phyloP scores from a whole-genome alignment of 2,797 vertebrate species.

The Sebastes nivosus region DNA sequence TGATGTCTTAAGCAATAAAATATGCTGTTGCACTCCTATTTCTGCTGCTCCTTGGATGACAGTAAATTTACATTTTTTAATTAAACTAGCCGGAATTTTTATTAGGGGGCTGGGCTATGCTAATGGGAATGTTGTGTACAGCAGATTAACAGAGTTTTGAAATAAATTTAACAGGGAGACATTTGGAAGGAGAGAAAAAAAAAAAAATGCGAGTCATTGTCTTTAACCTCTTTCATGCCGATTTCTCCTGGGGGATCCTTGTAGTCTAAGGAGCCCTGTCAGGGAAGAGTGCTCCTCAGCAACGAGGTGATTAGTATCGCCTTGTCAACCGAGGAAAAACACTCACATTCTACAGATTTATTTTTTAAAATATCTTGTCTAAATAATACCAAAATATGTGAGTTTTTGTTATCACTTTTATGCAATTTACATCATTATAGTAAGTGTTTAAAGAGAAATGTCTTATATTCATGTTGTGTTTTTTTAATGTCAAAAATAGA shows the following conservation, averaged over 20 bases:
- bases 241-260: conserved; percentile 88
- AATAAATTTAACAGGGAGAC: conserved; percentile 99
- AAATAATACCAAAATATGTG: conserved; percentile 37
- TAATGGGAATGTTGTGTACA: conserved; percentile 99
- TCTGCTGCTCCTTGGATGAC: conserved; percentile 98
- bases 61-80: conserved; percentile 99
- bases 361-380: conserved; percentile 58
- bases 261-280: conserved; percentile 77
- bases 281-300: conserved; percentile 78
- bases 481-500: neutral
- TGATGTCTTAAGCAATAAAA: conserved; percentile 99
- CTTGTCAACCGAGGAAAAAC: conserved; percentile 79
- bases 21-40: conserved; percentile 99
- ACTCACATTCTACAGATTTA: conserved; percentile 63
- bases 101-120: conserved; percentile 99
- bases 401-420: conserved; percentile 9
- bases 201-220: conserved; percentile 87
- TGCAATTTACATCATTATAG: neutral
- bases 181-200: conserved; percentile 82
- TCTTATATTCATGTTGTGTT: neutral
- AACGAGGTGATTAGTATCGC: conserved; percentile 81
- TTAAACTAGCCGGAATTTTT: conserved; percentile 99
- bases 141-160: conserved; percentile 99
- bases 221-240: conserved; percentile 95
- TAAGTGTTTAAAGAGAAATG: neutral